These are phyloP conservation scores for Seira musarum DNA, from an alignment of 2,888 invertebrate genomes.

Conservation along the genomic window DNA sequence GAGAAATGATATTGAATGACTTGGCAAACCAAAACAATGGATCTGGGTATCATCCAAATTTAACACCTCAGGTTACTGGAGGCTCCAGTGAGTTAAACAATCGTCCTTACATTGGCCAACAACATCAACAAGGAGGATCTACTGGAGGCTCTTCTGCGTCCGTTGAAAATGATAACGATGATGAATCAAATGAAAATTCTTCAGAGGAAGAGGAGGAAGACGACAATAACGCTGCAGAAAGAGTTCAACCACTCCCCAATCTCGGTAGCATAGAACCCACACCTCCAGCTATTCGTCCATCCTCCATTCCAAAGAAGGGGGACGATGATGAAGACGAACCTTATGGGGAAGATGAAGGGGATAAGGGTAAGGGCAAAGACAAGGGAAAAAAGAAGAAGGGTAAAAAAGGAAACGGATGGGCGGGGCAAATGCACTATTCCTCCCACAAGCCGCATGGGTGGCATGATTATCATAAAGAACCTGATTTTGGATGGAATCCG, in stretches of 20 bases:
- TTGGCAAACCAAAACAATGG: constrained; percentile 47
- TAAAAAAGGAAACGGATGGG: constrained; percentile 16
- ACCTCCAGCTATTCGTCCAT: constrained; percentile 5
- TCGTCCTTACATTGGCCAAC: too few species aligned
- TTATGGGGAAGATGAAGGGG: constrained; percentile 27
- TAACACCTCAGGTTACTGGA: constrained; percentile 38
- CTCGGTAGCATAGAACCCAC: too few species aligned
- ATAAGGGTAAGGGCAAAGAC: constrained; percentile 44
- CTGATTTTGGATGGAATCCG: constrained; percentile 49
- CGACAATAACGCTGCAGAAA: background rate
- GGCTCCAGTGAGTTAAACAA: too few species aligned
- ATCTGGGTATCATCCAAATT: constrained; percentile 30
- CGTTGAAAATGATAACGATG: constrained; percentile 23
- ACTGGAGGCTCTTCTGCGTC: background rate
- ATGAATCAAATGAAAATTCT: constrained; percentile 31
- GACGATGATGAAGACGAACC: constrained; percentile 47
- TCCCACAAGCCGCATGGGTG: constrained; percentile 35
- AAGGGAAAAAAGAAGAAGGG: constrained; percentile 44
- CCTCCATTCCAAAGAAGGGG: constrained; percentile 26
- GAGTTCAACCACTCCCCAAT: too few species aligned
- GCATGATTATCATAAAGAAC: constrained; percentile 23
- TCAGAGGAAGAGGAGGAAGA: constrained; percentile 41
- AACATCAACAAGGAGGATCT: background rate
- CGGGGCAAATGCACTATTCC: constrained; percentile 55
- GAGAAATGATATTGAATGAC: constrained; percentile 54